Percentiles rank a stretch among this genome's conserved stretches.
phyloP scores from a whole-genome alignment of 2,888 invertebrate genomes.

The Caprella mutica region DNA sequence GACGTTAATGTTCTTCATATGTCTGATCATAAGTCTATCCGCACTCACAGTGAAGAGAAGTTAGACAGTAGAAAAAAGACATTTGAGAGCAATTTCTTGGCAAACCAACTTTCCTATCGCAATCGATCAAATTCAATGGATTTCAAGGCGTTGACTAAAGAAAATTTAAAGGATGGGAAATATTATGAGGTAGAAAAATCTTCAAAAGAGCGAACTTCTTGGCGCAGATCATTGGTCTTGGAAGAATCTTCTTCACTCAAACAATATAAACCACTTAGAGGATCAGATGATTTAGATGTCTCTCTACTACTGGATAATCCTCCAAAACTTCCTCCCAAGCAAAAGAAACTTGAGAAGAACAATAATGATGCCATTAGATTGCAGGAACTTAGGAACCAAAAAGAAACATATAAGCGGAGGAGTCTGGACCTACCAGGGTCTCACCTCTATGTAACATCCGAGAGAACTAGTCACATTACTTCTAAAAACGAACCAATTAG shows the following conservation, averaged over 20 bases:
- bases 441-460: too few species aligned
- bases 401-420: too few species aligned
- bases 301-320: constrained; percentile 28
- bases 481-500: too few species aligned
- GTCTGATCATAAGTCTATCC: too few species aligned
- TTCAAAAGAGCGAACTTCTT: constrained; percentile 21
- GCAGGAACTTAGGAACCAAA: too few species aligned
- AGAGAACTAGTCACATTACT: too few species aligned
- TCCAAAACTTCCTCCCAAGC: constrained; percentile 29
- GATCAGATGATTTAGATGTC: constrained; percentile 22
- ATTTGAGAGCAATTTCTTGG: constrained; percentile 12
- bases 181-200: constrained; percentile 19
- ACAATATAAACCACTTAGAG: constrained; percentile 5
- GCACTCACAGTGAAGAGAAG: constrained; percentile 29
- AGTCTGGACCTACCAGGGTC: too few species aligned
- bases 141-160: constrained; percentile 22
- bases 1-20: too few species aligned
- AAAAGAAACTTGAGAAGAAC: too few species aligned
- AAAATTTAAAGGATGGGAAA: constrained; percentile 15
- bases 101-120: constrained; percentile 17
- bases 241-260: constrained; percentile 13
- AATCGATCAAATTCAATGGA: constrained; percentile 32
- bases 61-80: constrained; percentile 13
- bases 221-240: constrained; percentile 32
- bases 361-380: too few species aligned